Conservation (phyloP, 2,113 vertebrate genomes). For the Xiphorhynchus elegans region DNA sequence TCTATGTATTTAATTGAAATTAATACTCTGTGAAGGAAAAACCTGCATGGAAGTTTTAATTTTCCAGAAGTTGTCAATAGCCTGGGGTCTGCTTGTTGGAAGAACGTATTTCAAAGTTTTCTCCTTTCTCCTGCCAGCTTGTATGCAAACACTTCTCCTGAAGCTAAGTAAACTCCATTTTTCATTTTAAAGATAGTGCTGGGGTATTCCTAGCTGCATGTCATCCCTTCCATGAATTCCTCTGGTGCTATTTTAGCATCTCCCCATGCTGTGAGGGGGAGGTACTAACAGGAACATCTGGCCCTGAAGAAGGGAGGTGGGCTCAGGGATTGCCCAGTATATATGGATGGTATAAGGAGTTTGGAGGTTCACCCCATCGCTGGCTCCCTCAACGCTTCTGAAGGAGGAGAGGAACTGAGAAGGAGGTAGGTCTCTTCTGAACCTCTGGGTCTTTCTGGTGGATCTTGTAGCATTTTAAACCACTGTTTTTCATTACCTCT, state of each 20-base stretch:
- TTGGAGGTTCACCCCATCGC: fast-evolving
- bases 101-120: background rate
- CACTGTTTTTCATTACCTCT: background rate
- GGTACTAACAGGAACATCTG: background rate
- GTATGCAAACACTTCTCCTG: background rate
- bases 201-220: background rate
- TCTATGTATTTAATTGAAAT: background rate
- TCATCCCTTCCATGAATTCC: background rate
- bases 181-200: background rate
- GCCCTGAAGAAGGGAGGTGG: background rate
- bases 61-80: background rate
- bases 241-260: background rate
- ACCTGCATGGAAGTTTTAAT: background rate
- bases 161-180: background rate
- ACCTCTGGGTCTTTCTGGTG: fast-evolving
- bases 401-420: background rate
- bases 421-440: background rate
- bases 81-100: background rate
- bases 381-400: background rate
- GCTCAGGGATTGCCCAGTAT: fast-evolving
- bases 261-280: fast-evolving
- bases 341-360: fast-evolving
- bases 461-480: background rate
- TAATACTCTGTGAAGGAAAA: background rate
- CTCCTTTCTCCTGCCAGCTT: background rate